Percentiles rank a stretch among this genome's conserved stretches.
Evolutionary conservation across 2,888 invertebrate species (phyloP).

Genomic region (Acanthacorydalis orientalis): DNA sequence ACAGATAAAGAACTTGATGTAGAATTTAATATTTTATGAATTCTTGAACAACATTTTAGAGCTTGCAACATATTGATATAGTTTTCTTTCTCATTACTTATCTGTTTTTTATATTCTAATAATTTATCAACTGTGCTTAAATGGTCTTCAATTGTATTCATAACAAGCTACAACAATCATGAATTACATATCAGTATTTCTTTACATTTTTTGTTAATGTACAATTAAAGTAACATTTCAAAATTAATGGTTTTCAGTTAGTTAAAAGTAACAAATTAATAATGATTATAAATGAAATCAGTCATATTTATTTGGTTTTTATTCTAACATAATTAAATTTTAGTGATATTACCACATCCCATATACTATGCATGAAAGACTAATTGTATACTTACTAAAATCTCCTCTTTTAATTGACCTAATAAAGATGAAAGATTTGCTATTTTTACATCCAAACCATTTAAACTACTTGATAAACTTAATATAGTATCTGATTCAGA

Average conservation of each 20-base stretch:
- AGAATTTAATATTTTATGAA: constrained; percentile 1
- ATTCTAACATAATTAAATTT: no score
- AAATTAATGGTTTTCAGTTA: no score
- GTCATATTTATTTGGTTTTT: no score
- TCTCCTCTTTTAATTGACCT: constrained; percentile 66
- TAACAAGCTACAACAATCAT: neutral
- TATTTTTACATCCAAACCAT: constrained; percentile 79
- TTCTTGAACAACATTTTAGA: constrained; percentile 2
- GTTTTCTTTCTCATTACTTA: constrained; percentile 3
- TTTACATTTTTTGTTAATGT: no score
- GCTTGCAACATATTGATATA: constrained; percentile 2
- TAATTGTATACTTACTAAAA: constrained; percentile 36
- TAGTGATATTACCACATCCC: no score
- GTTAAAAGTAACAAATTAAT: no score
- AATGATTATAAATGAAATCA: no score
- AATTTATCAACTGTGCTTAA: constrained; percentile 1
- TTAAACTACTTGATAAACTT: constrained; percentile 86
- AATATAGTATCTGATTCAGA: constrained; percentile 97
- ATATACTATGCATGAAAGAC: no score
- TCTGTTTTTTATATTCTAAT: constrained; percentile 3
- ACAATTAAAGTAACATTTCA: no score
- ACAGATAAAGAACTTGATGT: neutral
- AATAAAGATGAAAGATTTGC: constrained; percentile 64
- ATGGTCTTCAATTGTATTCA: neutral
- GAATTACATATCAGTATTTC: no score